Percentiles rank a stretch among this genome's conserved stretches.
Evolutionary conservation across 2,888 invertebrate species (phyloP).

Genomic region (Polyommatus icarus): DNA sequence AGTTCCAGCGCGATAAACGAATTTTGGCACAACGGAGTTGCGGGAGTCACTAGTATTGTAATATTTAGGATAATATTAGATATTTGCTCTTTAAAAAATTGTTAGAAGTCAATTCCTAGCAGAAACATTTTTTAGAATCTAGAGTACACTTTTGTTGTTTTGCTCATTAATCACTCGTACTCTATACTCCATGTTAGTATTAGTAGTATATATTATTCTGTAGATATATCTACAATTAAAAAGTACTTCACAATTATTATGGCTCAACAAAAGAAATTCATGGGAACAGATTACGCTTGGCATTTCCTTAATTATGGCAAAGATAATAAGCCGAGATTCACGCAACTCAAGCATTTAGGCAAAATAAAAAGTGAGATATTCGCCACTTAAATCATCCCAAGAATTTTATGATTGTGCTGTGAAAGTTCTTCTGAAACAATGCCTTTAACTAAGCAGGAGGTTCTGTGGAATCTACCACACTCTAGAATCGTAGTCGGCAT

Average conservation of each 20-base stretch:
- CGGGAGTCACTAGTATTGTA: neutral
- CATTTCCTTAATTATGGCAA: constrained; percentile 3
- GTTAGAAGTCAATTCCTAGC: too few relatives aligned
- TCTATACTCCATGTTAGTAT: too few relatives aligned
- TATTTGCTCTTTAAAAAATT: too few relatives aligned
- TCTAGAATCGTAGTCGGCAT: neutral
- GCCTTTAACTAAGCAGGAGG: neutral
- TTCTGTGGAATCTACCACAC: neutral
- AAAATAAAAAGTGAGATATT: neutral
- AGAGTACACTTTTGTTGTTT: too few relatives aligned
- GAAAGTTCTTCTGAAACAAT: constrained; percentile 4
- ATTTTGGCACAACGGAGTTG: too few relatives aligned
- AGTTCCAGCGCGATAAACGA: neutral
- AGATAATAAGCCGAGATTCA: constrained; percentile 13
- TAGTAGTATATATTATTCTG: neutral
- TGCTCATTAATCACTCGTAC: too few relatives aligned
- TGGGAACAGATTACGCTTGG: constrained; percentile 14
- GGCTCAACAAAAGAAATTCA: neutral
- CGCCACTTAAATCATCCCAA: neutral
- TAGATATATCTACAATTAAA: neutral
- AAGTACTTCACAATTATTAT: neutral
- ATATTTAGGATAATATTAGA: neutral
- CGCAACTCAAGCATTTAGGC: constrained; percentile 6
- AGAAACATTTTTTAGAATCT: too few relatives aligned
- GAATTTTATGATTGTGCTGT: neutral